Evolutionary conservation across 2,113 vertebrate species (phyloP).

Genomic region (Paedocypris sp.): DNA sequence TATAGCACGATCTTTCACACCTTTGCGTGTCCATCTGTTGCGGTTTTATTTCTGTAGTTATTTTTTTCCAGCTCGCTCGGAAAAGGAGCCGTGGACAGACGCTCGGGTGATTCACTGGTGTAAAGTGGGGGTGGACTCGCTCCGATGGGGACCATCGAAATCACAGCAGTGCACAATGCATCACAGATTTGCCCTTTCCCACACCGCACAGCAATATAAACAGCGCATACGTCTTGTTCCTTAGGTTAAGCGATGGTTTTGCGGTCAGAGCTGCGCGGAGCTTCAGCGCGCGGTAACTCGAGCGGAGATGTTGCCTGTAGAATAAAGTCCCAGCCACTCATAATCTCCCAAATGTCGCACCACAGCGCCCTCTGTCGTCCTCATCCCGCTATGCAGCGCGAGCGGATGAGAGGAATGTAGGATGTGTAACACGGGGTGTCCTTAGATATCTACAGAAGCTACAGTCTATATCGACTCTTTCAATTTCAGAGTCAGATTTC

Average conservation of each 20-base stretch:
- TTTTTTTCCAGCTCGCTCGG: too few relatives aligned
- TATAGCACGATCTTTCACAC: background rate
- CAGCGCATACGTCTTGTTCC: background rate
- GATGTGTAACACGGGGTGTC: background rate
- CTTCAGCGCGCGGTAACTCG: background rate
- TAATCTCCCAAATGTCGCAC: conserved; percentile 52
- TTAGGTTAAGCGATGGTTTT: background rate
- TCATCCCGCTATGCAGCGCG: background rate
- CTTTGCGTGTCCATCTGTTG: conserved; percentile 7
- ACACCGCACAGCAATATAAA: background rate
- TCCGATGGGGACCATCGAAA: conserved; percentile 6
- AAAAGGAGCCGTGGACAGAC: conserved; percentile 37
- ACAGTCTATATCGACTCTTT: background rate
- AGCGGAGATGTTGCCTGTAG: conserved; percentile 33
- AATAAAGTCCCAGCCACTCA: conserved; percentile 34
- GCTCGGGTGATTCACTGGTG: conserved; percentile 7
- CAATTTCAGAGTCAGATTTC: background rate
- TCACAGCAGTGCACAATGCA: too few relatives aligned
- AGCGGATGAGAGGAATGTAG: background rate
- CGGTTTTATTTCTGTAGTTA: background rate
- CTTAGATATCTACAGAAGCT: background rate
- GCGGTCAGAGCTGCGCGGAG: background rate
- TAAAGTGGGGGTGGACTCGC: conserved; percentile 28
- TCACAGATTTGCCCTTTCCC: too few relatives aligned
- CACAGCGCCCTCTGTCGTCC: conserved; percentile 62